These are phyloP conservation scores for Drosophila leonis DNA, from an alignment of 2,888 invertebrate genomes.

Conservation along the genomic window DNA sequence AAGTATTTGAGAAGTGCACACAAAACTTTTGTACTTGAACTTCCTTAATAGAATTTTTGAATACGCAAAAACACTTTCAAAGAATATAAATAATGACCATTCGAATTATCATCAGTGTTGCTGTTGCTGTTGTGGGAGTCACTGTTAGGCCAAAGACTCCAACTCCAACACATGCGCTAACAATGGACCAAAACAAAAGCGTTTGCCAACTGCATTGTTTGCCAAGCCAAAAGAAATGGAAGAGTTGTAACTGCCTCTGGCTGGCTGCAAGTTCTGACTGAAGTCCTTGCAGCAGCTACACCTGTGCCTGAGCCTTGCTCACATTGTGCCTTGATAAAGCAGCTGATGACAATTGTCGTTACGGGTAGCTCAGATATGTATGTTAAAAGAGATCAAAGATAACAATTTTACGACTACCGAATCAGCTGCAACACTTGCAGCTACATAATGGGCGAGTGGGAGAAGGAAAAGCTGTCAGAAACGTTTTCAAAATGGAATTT, in stretches of 20 bases:
- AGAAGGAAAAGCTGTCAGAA: no score
- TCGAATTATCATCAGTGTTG: slow-evolving; percentile 80
- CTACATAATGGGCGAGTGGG: no score
- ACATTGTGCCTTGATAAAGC: slow-evolving; percentile 61
- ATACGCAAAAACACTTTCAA: slow-evolving; percentile 84
- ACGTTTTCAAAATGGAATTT: background rate
- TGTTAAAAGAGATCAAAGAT: slow-evolving; percentile 30
- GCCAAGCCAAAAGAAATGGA: background rate
- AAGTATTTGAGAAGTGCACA: slow-evolving; percentile 16
- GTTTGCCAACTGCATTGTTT: slow-evolving; percentile 31
- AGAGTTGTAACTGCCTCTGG: slow-evolving; percentile 8
- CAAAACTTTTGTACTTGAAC: slow-evolving; percentile 75
- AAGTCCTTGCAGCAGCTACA: background rate
- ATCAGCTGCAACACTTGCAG: slow-evolving; percentile 17
- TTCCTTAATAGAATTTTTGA: slow-evolving; percentile 85
- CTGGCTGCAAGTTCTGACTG: background rate
- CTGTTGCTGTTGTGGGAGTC: slow-evolving; percentile 15
- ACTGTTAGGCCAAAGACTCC: slow-evolving; percentile 11
- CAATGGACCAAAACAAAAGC: slow-evolving; percentile 66
- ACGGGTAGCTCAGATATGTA: slow-evolving; percentile 42
- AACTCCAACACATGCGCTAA: slow-evolving; percentile 53
- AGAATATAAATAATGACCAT: slow-evolving; percentile 85
- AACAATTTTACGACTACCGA: slow-evolving; percentile 41
- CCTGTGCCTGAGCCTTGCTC: slow-evolving; percentile 46
- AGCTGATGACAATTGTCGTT: slow-evolving; percentile 73